Conservation (phyloP, 2,888 invertebrate species). For the Arge pagana region DNA sequence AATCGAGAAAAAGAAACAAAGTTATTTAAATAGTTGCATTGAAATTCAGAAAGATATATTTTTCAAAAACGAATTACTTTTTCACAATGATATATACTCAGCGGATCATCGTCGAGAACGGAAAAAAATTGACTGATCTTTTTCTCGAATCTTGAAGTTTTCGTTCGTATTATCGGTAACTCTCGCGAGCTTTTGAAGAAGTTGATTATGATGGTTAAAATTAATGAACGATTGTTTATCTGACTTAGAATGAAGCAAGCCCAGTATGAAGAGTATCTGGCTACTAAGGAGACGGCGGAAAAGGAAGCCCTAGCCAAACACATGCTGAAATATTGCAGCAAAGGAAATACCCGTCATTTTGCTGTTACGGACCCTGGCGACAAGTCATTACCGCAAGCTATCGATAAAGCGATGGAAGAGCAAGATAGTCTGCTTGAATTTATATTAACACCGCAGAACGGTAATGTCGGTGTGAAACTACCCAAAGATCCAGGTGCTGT, state of each 20-base stretch:
- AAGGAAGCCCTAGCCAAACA: constrained; percentile 41
- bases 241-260: constrained; percentile 52
- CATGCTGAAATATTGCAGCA: constrained; percentile 38
- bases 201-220: constrained; percentile 5
- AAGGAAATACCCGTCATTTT: constrained; percentile 31
- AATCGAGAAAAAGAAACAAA: constrained; percentile 27
- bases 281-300: constrained; percentile 44
- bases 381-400: constrained; percentile 52
- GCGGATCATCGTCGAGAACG: too few relatives aligned
- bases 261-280: constrained; percentile 50
- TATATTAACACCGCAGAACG: constrained; percentile 39
- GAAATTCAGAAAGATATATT: too few relatives aligned
- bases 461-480: constrained; percentile 56
- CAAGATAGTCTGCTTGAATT: constrained; percentile 64
- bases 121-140: too few relatives aligned
- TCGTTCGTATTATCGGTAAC: not conserved
- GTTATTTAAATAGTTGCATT: too few relatives aligned
- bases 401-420: constrained; percentile 70
- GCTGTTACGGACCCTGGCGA: constrained; percentile 35
- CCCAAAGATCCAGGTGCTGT: constrained; percentile 68
- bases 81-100: too few relatives aligned
- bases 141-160: too few relatives aligned
- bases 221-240: constrained; percentile 11
- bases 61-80: too few relatives aligned
- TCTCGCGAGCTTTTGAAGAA: not conserved